Percentiles rank a stretch among this genome's conserved stretches.
Conservation (phyloP, 2,888 invertebrate genomes). For the Tillus elongatus region DNA sequence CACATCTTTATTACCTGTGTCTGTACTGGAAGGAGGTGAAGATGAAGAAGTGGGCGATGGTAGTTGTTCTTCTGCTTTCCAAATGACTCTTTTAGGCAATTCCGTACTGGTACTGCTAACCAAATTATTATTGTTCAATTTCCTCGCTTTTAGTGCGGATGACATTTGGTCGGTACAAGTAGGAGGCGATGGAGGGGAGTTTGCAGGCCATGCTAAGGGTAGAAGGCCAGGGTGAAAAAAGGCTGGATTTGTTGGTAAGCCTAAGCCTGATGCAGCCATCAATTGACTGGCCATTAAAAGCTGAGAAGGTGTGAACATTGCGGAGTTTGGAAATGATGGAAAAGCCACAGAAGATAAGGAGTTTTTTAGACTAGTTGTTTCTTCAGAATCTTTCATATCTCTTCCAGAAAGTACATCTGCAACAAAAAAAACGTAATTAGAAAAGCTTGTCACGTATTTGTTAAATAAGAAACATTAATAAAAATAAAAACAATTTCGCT, state of each 20-base stretch:
- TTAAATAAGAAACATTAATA: no score
- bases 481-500: not conserved
- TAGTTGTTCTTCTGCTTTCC: conserved; percentile 31
- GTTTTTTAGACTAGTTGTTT: conserved; percentile 50
- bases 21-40: conserved; percentile 43
- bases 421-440: conserved; percentile 21
- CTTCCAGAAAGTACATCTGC: conserved; percentile 33
- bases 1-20: conserved; percentile 29
- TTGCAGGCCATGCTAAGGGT: conserved; percentile 43
- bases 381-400: conserved; percentile 46
- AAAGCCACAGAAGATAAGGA: conserved; percentile 48
- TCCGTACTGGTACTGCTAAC: conserved; percentile 44
- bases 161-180: conserved; percentile 38
- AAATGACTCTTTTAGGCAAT: conserved; percentile 29
- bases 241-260: conserved; percentile 49
- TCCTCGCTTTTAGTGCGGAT: conserved; percentile 30
- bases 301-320: conserved; percentile 45
- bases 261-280: conserved; percentile 50
- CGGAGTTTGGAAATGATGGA: conserved; percentile 43
- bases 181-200: conserved; percentile 49
- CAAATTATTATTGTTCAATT: conserved; percentile 33
- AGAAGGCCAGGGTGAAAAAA: conserved; percentile 56
- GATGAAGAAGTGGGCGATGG: conserved; percentile 49
- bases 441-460: not conserved
- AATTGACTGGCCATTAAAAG: conserved; percentile 44